Percentiles rank a stretch among this genome's conserved stretches.
Evolutionary conservation across 2,888 invertebrate species (phyloP).

Genomic region (Cantharis flavilabris): DNA sequence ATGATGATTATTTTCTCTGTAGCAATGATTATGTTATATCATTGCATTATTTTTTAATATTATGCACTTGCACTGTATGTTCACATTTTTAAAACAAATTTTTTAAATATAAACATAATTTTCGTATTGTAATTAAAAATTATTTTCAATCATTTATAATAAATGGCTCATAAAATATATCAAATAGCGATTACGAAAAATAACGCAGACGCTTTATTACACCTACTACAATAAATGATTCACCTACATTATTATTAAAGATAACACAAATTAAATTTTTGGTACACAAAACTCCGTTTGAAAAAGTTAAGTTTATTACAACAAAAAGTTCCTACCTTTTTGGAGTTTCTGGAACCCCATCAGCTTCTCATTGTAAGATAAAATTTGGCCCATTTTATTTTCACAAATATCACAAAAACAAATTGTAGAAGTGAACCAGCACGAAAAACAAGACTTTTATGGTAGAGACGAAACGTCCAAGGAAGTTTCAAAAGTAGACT

Average conservation of each 20-base stretch:
- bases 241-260: background rate
- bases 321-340: background rate
- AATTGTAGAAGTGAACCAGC: background rate
- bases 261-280: background rate
- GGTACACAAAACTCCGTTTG: background rate
- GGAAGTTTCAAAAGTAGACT: background rate
- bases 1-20: background rate
- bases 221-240: background rate
- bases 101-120: background rate
- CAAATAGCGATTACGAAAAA: background rate
- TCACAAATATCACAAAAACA: background rate
- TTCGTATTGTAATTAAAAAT: background rate
- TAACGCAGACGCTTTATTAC: background rate
- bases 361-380: background rate
- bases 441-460: background rate
- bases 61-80: background rate
- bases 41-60: background rate
- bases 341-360: background rate
- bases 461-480: background rate
- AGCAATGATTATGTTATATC: background rate
- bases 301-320: too few species aligned
- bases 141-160: background rate
- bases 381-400: background rate
- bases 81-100: background rate
- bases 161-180: background rate